Percentiles rank a stretch among this genome's conserved stretches.
phyloP scores from a whole-genome alignment of 2,888 invertebrate species.

The Drosophila nr. medialis region DNA sequence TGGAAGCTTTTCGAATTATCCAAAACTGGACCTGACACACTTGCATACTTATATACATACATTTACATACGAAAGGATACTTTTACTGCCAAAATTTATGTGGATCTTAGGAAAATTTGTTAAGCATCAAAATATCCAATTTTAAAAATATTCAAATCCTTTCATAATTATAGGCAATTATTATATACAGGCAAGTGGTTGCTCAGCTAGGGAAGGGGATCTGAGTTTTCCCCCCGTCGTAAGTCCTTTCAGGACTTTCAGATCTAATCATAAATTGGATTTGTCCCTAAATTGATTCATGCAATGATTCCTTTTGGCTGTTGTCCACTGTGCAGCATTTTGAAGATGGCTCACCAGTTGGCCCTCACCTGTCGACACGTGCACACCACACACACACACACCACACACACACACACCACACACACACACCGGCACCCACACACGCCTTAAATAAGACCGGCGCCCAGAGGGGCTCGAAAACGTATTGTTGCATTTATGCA shows the following conservation, averaged over 20 bases:
- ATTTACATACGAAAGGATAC: not conserved
- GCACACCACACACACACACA: slow-evolving; percentile 6
- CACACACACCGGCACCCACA: slow-evolving; percentile 2
- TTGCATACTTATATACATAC: not conserved
- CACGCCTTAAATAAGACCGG: slow-evolving; percentile 6
- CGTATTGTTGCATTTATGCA: slow-evolving; percentile 79
- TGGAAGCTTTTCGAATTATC: no score
- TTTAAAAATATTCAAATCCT: no score
- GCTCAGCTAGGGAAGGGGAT: not conserved
- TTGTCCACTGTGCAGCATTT: slow-evolving; percentile 25
- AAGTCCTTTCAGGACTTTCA: not conserved
- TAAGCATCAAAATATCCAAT: not conserved
- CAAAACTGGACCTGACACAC: not conserved
- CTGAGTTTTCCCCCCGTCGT: no score
- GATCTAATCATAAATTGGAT: not conserved
- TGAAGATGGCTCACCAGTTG: slow-evolving; percentile 48
- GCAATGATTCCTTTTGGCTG: not conserved
- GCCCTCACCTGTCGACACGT: slow-evolving; percentile 27
- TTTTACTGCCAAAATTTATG: not conserved
- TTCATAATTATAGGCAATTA: not conserved
- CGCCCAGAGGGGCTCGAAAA: slow-evolving; percentile 31
- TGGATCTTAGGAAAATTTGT: not conserved
- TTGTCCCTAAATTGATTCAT: not conserved
- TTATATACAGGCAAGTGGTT: not conserved
- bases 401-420: not conserved